A percentile compares a stretch with the other conserved stretches of the same genome.
Evolutionary conservation across 2,113 vertebrate species (phyloP).

Genomic region (Nibea coibor): DNA sequence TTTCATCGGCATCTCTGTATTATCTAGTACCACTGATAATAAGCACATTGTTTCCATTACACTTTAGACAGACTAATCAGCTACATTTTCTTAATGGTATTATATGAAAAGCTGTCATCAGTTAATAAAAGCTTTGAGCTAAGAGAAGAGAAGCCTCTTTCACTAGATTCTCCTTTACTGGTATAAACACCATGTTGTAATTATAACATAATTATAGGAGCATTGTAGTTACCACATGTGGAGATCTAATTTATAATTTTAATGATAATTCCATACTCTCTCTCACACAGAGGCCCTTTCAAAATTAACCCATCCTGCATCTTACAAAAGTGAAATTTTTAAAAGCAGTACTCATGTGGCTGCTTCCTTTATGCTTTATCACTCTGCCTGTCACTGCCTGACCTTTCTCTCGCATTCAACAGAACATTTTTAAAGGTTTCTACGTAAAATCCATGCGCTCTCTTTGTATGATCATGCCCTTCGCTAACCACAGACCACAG

Average conservation of each 20-base stretch:
- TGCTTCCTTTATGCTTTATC: conserved; percentile 56
- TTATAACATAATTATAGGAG: neutral
- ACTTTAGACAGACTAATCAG: neutral
- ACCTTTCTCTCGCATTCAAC: conserved; percentile 74
- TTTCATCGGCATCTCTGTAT: neutral
- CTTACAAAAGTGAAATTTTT: conserved; percentile 36
- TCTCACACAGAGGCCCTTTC: neutral
- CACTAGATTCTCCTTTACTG: neutral
- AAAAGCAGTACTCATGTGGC: conserved; percentile 33
- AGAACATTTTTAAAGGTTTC: conserved; percentile 65
- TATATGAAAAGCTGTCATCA: neutral
- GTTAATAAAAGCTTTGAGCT: neutral
- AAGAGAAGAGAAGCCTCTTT: neutral
- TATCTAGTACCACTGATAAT: neutral
- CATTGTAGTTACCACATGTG: neutral
- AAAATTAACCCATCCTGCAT: conserved; percentile 40
- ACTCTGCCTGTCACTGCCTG: conserved; percentile 63
- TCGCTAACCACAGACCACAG: conserved; percentile 55
- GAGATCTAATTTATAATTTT: neutral
- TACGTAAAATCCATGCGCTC: conserved; percentile 34
- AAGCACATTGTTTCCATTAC: neutral
- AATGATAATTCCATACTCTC: neutral
- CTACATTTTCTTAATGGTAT: neutral
- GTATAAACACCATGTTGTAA: neutral
- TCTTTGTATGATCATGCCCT: conserved; percentile 65